A percentile compares a stretch with the other conserved stretches of the same genome.
Conservation (phyloP, 2,113 vertebrate genomes). For the Brienomyrus brachyistius region DNA sequence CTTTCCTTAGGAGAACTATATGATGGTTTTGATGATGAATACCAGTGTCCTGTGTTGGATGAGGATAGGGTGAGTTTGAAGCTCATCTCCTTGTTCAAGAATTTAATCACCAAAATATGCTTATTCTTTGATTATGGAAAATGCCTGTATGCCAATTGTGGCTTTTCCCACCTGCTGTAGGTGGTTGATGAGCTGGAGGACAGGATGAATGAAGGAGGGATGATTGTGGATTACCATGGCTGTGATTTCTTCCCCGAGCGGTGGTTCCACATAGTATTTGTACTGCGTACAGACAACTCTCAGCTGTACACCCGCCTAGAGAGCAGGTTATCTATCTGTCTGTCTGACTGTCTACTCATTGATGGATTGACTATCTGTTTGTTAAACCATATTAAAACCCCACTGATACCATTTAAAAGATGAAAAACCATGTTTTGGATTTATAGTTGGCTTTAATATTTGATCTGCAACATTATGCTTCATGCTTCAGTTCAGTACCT, state of each 20-base stretch:
- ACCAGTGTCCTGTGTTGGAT: slow-evolving; percentile 84
- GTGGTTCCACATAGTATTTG: slow-evolving; percentile 94
- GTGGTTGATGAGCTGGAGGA: slow-evolving; percentile 92
- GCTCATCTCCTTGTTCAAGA: neutral
- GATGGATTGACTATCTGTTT: neutral
- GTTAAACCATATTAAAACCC: neutral
- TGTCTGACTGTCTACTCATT: neutral
- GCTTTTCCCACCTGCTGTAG: slow-evolving; percentile 44
- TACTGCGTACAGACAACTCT: slow-evolving; percentile 81
- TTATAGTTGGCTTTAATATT: neutral
- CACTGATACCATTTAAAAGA: neutral
- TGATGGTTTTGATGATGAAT: slow-evolving; percentile 88
- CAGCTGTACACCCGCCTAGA: slow-evolving; percentile 83
- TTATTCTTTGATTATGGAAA: neutral
- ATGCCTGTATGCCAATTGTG: neutral
- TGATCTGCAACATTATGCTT: neutral
- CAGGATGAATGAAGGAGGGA: slow-evolving; percentile 79
- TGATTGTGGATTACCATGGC: slow-evolving; percentile 89
- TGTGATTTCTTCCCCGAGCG: slow-evolving; percentile 95
- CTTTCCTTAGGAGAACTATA: slow-evolving; percentile 74
- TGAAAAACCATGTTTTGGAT: neutral
- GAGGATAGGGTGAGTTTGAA: slow-evolving; percentile 77
- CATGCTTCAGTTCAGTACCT: neutral
- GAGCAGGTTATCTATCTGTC: slow-evolving; percentile 65
- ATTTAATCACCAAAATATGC: neutral